phyloP scores from a whole-genome alignment of 2,797 vertebrate genomes.

The Enteromius anoplus region DNA sequence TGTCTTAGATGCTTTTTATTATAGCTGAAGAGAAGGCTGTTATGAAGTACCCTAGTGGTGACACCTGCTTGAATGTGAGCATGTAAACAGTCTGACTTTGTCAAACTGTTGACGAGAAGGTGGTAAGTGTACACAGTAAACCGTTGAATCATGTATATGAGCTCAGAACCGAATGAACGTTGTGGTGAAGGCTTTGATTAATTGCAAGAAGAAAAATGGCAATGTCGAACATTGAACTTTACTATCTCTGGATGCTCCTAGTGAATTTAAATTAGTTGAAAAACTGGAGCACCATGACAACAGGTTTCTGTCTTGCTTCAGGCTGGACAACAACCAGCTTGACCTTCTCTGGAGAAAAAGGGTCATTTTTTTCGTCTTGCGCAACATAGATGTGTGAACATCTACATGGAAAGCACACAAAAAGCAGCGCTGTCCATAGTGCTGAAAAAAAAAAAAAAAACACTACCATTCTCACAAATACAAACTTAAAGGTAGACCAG shows the following conservation, averaged over 20 bases:
- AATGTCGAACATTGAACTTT: neutral
- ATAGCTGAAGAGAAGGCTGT: neutral
- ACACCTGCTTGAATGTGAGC: slow-evolving; percentile 20
- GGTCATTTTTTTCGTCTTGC: neutral
- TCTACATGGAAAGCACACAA: neutral
- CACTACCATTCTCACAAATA: neutral
- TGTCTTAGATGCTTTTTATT: slow-evolving; percentile 6
- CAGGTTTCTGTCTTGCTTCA: neutral
- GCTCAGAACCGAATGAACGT: neutral
- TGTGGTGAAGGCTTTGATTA: neutral
- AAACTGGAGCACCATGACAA: slow-evolving; percentile 22
- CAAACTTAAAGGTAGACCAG: neutral
- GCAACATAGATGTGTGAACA: neutral
- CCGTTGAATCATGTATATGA: neutral
- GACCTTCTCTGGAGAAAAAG: slow-evolving; percentile 18
- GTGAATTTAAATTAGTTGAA: slow-evolving; percentile 25
- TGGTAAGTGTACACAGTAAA: neutral
- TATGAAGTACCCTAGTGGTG: neutral
- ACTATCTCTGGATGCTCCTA: neutral
- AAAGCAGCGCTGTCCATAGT: neutral
- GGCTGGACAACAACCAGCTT: slow-evolving; percentile 9
- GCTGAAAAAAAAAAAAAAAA: neutral
- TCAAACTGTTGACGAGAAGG: slow-evolving; percentile 14
- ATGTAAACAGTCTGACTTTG: neutral
- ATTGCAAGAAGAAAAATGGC: neutral